Evolutionary conservation across 2,888 invertebrate genomes (phyloP), one percentile per base, ranked within the genome.

Genomic region (Plagiodera versicolora): DNA sequence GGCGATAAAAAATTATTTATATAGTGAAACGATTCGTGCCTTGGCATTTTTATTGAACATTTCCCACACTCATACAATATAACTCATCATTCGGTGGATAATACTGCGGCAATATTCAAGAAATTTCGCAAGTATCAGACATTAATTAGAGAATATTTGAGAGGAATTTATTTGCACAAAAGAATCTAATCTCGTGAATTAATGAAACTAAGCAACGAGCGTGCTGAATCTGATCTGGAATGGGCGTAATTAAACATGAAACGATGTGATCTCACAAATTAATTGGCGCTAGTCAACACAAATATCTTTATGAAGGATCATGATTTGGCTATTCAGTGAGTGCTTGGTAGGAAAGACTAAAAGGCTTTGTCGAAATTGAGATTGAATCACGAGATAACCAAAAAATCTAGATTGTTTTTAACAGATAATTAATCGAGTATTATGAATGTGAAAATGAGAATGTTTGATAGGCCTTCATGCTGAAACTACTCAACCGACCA

Each of bases 21-120:
- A 68, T 67, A 64, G 63, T 56, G 61, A 60, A 67, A 66, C 60
- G 67, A 66, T 62, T 53, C 67, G 70, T 69, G 69, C 65, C 60
- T 63, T 65, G 68, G 71, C 73, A 72, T 73, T 72, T 72, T 68
- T 72, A 72, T 70, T 67, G 68, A 69, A 71, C 69, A 71, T 69
- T 68, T 64, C 65, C 57, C 68, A 70, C n/a, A n/a, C n/a, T 64
- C 53, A 56, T 65, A 63, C 48, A 54, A 39, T 52, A 58, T 60
- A 48, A 63, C 52, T 51, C 67, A 65, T 67, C 65, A 67, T 65
- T 67, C 63, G 63, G 58, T 30, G 57, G 60, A 63, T 64, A 68
- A 67, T 63, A 66, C 63, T 60, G 58, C 61, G 28, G n/a, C n/a
- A n/a, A n/a, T n/a, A n/a, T n/a, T n/a, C n/a, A n/a, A n/a, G n/a